Evolutionary conservation across 1,140 invertebrate genomes (phyloP), one percentile per base, ranked within the genome.

Genomic region (Drosophila jambulina): DNA sequence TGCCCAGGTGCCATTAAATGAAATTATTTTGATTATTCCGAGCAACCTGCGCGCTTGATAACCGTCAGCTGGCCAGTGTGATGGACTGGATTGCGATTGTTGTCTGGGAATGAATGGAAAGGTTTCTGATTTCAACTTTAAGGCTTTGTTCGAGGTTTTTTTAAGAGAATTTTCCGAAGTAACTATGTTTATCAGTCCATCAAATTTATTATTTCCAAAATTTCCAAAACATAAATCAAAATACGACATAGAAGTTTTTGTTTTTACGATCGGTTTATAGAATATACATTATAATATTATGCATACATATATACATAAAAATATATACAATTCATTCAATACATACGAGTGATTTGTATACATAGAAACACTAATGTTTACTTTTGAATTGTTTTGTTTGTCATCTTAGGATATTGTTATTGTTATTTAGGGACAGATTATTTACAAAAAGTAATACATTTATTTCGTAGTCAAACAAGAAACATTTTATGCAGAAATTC

Each of bases 1-100:
- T 58, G 57, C 29, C 56, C 84, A 65, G 64, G 67, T 72, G 75
- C 61, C 57, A 79, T 71, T 69, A 79, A 58, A 68, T 51, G 63
- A 56, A 67, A 82, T 82, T 70, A 59, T 88, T 87, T 83, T 83
- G 70, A 77, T 77, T 76, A 77, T 54, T 60, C 13, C 45, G 40
- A 53, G 56, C 25, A 32, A 68, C 56, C 43, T 54, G 63, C 34
- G 56, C 40, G 48, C 36, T 38, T 59, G 56, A 68, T 77, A 60
- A 67, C 27, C 45, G 60, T 12, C 17, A 27, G 29, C 13, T 54
- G 51, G 9, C 9, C 34, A 8, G 61, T 63, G 17, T n/a, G n/a
- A 43, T 57, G 62, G 34, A 12, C 46, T 34, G 36, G 17, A 32
- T 46, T 36, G 25, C 21, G 27, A 12, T 42, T 49, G 36, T 36